A percentile compares a stretch with the other conserved stretches of the same genome.
Evolutionary conservation across 2,113 vertebrate species (phyloP).

Genomic region (Myxocyprinus asiaticus): DNA sequence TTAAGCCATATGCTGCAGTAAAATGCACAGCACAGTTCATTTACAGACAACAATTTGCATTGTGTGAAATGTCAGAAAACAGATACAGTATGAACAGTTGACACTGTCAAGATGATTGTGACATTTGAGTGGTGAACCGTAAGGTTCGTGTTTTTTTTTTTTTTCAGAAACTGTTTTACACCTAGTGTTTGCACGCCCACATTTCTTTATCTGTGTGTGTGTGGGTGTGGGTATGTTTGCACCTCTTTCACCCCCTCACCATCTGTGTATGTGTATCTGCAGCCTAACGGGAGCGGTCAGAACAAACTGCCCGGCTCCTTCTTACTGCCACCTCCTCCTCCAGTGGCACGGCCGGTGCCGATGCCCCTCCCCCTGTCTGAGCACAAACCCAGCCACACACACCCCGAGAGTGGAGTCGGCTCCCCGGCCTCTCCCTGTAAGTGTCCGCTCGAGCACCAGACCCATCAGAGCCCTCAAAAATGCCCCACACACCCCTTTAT

Average conservation of each 20-base stretch:
- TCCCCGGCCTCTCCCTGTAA: conserved; percentile 83
- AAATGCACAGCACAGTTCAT: too few relatives aligned
- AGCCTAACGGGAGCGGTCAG: conserved; percentile 83
- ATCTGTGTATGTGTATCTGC: conserved; percentile 71
- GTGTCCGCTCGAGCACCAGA: conserved; percentile 64
- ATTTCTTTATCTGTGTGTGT: conserved; percentile 44
- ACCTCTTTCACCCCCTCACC: conserved; percentile 72
- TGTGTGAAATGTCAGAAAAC: too few relatives aligned
- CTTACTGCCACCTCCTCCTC: conserved; percentile 79
- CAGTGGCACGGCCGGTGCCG: conserved; percentile 83
- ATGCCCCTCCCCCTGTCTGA: conserved; percentile 85
- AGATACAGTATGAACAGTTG: too few relatives aligned
- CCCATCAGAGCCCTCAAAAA: conserved; percentile 39
- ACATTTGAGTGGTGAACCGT: too few relatives aligned
- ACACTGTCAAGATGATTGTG: too few relatives aligned
- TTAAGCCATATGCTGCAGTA: too few relatives aligned
- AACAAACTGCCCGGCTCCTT: conserved; percentile 83
- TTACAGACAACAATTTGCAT: too few relatives aligned
- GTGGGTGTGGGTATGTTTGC: not conserved
- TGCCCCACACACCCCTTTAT: conserved; percentile 51
- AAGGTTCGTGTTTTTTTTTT: too few relatives aligned
- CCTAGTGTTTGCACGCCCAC: conserved; percentile 23
- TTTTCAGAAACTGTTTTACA: too few relatives aligned
- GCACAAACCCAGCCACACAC: conserved; percentile 82
- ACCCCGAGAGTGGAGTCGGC: conserved; percentile 80